Evolutionary conservation across 2,113 vertebrate species (phyloP).

Genomic region (Ictalurus punctatus): DNA sequence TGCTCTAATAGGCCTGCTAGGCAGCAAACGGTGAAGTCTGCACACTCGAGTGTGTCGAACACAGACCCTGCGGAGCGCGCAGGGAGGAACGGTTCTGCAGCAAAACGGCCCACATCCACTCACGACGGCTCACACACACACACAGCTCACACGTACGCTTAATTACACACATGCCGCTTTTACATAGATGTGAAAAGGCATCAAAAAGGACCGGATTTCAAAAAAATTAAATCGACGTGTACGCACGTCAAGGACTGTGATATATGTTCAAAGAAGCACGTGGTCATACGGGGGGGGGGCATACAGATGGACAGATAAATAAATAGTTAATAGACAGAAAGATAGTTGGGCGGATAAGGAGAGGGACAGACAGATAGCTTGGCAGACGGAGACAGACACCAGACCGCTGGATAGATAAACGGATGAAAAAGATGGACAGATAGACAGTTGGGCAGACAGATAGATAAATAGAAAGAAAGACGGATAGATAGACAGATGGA

Average conservation of each 20-base stretch:
- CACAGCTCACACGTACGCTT: not conserved
- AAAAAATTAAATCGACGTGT: not conserved
- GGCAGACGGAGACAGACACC: too few relatives aligned
- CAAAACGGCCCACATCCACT: not conserved
- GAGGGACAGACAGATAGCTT: not conserved
- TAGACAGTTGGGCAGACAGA: too few relatives aligned
- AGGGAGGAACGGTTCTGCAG: slow-evolving; percentile 22
- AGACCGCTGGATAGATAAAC: not conserved
- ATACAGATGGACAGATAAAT: not conserved
- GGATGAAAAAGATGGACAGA: too few relatives aligned
- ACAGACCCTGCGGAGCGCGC: slow-evolving; percentile 12
- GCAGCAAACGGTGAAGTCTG: slow-evolving; percentile 34
- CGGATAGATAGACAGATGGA: not conserved
- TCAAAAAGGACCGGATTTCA: not conserved
- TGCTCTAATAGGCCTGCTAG: slow-evolving; percentile 42
- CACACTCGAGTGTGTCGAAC: slow-evolving; percentile 36
- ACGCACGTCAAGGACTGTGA: not conserved
- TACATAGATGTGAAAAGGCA: not conserved
- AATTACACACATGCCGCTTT: not conserved
- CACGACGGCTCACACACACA: not conserved
- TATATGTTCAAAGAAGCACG: not conserved
- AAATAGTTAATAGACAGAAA: not conserved
- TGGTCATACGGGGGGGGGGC: not conserved
- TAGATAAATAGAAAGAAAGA: not conserved
- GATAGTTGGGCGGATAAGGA: not conserved